Evolutionary conservation across 2,113 vertebrate species (phyloP).

Genomic region (Oenanthe oenanthe): DNA sequence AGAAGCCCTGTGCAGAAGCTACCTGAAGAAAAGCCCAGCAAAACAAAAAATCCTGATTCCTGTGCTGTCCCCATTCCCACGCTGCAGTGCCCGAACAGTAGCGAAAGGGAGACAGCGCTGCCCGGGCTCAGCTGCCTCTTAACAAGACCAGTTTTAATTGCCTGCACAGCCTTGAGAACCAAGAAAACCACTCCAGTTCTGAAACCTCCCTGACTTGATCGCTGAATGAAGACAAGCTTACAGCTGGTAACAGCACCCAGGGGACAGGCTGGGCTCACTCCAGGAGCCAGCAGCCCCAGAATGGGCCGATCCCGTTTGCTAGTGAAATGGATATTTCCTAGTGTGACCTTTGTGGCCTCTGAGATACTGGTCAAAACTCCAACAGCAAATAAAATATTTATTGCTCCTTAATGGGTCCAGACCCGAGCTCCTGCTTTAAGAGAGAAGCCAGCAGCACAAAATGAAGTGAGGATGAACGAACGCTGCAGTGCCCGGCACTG

Average conservation of each 20-base stretch:
- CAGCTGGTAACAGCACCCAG: background rate
- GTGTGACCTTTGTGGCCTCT: background rate
- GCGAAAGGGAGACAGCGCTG: background rate
- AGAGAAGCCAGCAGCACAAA: background rate
- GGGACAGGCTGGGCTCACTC: background rate
- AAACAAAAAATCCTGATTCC: background rate
- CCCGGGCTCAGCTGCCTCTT: background rate
- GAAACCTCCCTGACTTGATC: background rate
- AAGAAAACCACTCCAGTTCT: background rate
- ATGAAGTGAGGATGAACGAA: background rate
- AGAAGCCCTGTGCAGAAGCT: background rate
- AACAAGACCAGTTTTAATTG: slow-evolving; percentile 3
- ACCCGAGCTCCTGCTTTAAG: background rate
- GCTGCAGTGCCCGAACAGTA: fast-evolving
- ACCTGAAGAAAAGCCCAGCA: background rate
- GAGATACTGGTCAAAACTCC: background rate
- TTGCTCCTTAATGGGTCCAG: background rate
- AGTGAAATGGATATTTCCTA: background rate
- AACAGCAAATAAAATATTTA: background rate
- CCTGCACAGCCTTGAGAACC: background rate
- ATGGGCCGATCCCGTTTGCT: fast-evolving
- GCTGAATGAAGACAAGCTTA: background rate
- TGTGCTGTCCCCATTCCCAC: fast-evolving
- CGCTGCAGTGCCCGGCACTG: background rate
- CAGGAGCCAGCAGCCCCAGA: fast-evolving